Conservation (phyloP, 2,113 vertebrate species). For the Pelusios castaneus region DNA sequence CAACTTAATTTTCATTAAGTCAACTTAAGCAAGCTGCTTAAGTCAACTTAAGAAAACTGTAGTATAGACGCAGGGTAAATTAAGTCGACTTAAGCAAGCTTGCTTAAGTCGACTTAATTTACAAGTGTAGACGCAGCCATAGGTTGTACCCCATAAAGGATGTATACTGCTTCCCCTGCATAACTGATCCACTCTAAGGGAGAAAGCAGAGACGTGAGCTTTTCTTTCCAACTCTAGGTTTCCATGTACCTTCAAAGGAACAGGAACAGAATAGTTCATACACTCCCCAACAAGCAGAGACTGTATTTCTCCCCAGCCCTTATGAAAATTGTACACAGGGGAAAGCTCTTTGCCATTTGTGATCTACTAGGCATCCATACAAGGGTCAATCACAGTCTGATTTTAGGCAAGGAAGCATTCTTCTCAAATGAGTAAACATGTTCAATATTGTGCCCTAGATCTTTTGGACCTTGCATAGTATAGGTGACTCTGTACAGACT, state of each 20-base stretch:
- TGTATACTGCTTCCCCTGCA: background rate
- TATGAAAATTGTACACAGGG: background rate
- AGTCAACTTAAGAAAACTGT: too few species aligned
- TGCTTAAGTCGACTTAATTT: too few species aligned
- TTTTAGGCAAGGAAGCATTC: background rate
- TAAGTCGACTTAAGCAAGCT: too few species aligned
- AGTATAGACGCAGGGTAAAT: too few species aligned
- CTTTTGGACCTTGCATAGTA: background rate
- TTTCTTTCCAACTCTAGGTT: background rate
- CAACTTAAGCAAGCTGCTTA: too few species aligned
- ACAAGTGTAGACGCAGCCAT: too few species aligned
- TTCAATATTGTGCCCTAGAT: background rate
- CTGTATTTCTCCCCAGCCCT: too few species aligned
- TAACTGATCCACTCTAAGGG: background rate
- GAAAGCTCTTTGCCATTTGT: background rate
- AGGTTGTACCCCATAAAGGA: too few species aligned
- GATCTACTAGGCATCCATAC: background rate
- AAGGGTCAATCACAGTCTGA: background rate
- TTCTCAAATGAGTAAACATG: background rate
- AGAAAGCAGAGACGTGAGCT: background rate
- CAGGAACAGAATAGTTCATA: background rate
- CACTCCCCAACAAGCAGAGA: background rate
- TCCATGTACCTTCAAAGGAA: background rate
- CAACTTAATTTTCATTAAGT: too few species aligned
- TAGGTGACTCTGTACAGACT: background rate